phyloP scores from a whole-genome alignment of 2,113 vertebrate species.

The Dromaius novaehollandiae region DNA sequence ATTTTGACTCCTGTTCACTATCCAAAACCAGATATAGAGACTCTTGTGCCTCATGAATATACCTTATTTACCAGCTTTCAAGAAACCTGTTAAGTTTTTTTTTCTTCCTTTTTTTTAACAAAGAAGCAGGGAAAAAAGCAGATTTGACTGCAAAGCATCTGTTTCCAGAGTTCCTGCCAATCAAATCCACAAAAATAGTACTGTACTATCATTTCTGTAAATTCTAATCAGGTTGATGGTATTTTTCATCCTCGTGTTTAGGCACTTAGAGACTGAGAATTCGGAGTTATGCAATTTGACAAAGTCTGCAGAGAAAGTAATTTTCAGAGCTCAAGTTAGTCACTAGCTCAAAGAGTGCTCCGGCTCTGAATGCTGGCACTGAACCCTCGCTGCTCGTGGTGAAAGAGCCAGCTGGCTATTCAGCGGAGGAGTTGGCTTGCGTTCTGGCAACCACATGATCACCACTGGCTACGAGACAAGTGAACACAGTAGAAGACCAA shows the following conservation, averaged over 20 bases:
- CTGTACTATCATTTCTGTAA: neutral
- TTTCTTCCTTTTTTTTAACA: neutral
- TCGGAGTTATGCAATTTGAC: neutral
- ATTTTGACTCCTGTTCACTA: neutral
- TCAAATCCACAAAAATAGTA: slow-evolving; percentile 12
- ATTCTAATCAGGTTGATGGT: neutral
- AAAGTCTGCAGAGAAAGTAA: neutral
- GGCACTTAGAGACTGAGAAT: neutral
- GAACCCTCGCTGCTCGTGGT: neutral
- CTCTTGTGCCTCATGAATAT: neutral
- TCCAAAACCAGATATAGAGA: neutral
- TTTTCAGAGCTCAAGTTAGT: neutral
- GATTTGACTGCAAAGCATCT: neutral
- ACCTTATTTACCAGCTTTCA: neutral
- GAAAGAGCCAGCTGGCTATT: neutral
- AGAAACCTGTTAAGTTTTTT: neutral
- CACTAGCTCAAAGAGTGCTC: neutral
- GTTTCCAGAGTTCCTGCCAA: neutral
- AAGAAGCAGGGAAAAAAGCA: neutral
- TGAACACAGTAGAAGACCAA: neutral
- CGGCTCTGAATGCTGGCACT: neutral
- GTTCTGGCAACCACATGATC: neutral
- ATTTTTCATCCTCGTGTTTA: slow-evolving; percentile 22
- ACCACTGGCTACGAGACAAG: neutral
- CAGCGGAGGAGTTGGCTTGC: neutral